phyloP scores from a whole-genome alignment of 2,113 vertebrate genomes.

The Carlito syrichta region DNA sequence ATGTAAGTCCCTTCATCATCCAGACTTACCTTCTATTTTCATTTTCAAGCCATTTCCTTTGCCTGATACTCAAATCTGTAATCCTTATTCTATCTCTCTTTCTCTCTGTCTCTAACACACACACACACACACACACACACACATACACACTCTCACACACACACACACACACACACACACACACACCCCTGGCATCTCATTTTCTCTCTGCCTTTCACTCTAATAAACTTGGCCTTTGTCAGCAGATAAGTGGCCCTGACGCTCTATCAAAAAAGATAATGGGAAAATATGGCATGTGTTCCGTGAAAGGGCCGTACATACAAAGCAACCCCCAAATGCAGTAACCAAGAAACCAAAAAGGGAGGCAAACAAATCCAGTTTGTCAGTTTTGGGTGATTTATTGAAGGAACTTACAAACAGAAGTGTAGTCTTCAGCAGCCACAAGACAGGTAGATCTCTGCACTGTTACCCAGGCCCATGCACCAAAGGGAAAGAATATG shows the following conservation, averaged over 20 bases:
- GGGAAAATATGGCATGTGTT: neutral
- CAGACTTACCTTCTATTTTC: neutral
- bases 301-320: too few species aligned
- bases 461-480: too few species aligned
- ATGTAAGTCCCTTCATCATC: neutral
- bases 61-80: neutral
- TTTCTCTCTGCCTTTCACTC: neutral
- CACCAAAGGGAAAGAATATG: too few species aligned
- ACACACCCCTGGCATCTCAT: neutral
- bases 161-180: neutral
- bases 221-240: neutral
- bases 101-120: neutral
- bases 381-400: too few species aligned
- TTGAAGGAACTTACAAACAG: too few species aligned
- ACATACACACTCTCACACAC: neutral
- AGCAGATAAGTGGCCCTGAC: neutral
- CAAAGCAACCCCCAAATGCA: too few species aligned
- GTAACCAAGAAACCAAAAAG: too few species aligned
- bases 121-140: neutral
- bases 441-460: too few species aligned
- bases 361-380: too few species aligned
- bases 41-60: neutral
- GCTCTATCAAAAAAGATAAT: neutral
- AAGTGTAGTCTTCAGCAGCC: too few species aligned
- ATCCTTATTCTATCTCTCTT: neutral